These are phyloP conservation scores for Potamilus streckersoni DNA, from an alignment of 1,140 invertebrate genomes.

Conservation along the genomic window DNA sequence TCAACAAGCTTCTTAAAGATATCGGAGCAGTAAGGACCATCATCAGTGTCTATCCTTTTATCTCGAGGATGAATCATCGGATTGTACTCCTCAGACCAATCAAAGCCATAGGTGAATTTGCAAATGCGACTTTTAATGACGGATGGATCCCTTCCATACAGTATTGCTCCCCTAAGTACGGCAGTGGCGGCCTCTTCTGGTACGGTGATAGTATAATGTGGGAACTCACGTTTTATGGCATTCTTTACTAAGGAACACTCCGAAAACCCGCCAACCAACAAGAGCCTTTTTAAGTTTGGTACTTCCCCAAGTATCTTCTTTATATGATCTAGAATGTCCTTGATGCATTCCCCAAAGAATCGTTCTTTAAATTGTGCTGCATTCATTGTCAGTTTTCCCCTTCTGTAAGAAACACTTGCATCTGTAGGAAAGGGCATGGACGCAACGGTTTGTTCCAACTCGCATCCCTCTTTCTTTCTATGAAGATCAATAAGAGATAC, in stretches of 20 bases:
- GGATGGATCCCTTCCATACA: slow-evolving; percentile 17
- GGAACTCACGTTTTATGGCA: not conserved
- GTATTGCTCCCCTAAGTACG: slow-evolving; percentile 21
- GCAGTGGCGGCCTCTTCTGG: slow-evolving; percentile 12
- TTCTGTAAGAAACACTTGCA: slow-evolving; percentile 2
- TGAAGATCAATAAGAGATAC: not conserved
- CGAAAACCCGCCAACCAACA: slow-evolving; percentile 27
- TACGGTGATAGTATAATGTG: slow-evolving; percentile 5
- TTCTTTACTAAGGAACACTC: slow-evolving; percentile 15
- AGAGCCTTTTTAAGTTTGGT: slow-evolving; percentile 10
- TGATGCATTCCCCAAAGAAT: slow-evolving; percentile 13
- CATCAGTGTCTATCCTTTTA: slow-evolving; percentile 13
- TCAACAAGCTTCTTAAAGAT: slow-evolving; percentile 14
- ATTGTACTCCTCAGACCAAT: slow-evolving; percentile 29
- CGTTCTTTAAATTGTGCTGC: not conserved
- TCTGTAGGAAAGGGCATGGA: not conserved
- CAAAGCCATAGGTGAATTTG: slow-evolving; percentile 17
- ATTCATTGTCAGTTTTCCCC: slow-evolving; percentile 7
- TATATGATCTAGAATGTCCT: slow-evolving; percentile 2
- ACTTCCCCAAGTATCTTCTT: not conserved
- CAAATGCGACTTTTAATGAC: slow-evolving; percentile 10
- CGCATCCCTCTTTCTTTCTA: slow-evolving; percentile 3
- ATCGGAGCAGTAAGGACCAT: slow-evolving; percentile 14
- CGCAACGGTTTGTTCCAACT: not conserved
- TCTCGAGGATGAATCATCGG: not conserved